Conservation (phyloP, 2,797 vertebrate species). For the Sebastes iracundus region DNA sequence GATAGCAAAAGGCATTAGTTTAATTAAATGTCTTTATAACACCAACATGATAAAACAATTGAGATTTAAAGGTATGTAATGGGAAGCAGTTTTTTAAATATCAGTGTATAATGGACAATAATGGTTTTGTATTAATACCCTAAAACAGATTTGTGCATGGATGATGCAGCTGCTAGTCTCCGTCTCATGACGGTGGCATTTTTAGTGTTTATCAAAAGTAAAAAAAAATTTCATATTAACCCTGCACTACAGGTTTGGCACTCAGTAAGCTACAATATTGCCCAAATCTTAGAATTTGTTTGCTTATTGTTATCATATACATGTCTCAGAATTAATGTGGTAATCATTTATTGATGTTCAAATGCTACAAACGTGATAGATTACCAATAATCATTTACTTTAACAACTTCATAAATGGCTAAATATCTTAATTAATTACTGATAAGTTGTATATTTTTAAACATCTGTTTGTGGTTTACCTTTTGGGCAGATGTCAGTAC, state of each 20-base stretch:
- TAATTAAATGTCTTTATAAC: neutral
- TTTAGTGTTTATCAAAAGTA: neutral
- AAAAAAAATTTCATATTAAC: neutral
- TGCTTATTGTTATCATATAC: neutral
- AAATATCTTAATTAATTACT: neutral
- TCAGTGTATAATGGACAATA: neutral
- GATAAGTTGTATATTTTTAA: neutral
- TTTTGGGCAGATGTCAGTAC: slow-evolving; percentile 98
- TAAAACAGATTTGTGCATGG: neutral
- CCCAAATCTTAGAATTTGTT: neutral
- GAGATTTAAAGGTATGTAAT: neutral
- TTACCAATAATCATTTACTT: neutral
- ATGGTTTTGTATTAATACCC: neutral
- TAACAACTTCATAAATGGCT: neutral
- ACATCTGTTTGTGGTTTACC: slow-evolving; percentile 76
- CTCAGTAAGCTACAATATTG: neutral
- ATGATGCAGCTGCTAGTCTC: neutral
- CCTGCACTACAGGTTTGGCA: neutral
- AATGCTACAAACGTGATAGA: neutral
- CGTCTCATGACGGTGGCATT: neutral
- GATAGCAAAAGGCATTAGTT: neutral
- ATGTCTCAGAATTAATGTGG: neutral
- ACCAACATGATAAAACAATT: neutral
- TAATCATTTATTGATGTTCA: neutral
- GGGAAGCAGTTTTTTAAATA: neutral